Evolutionary conservation across 1,140 invertebrate genomes (phyloP).

Genomic region (Leptoteleia sp.): DNA sequence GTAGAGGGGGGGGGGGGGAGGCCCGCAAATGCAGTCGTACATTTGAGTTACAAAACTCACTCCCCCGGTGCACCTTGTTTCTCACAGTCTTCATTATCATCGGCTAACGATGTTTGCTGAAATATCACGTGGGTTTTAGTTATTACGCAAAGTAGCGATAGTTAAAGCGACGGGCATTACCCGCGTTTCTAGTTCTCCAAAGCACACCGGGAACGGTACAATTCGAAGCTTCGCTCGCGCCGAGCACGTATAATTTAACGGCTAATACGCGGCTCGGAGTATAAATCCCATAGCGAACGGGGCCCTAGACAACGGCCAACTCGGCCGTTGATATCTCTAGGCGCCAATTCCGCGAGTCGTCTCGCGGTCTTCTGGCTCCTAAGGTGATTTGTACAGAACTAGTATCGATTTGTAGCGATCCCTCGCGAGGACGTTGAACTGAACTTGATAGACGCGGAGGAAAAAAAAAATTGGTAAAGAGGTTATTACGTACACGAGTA

Average conservation of each 20-base stretch:
- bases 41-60: constrained; percentile 26
- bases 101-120: constrained; percentile 52
- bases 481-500: too few relatives aligned
- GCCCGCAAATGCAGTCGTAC: constrained; percentile 11
- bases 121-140: constrained; percentile 47
- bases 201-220: constrained; percentile 60
- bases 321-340: constrained; percentile 56
- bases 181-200: constrained; percentile 58
- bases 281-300: constrained; percentile 60
- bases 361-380: constrained; percentile 51
- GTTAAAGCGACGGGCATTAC: constrained; percentile 42
- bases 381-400: constrained; percentile 62
- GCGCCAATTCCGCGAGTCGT: constrained; percentile 56
- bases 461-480: background rate
- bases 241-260: constrained; percentile 59
- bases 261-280: constrained; percentile 60
- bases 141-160: constrained; percentile 58
- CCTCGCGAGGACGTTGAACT: constrained; percentile 48
- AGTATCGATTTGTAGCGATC: constrained; percentile 62
- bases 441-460: constrained; percentile 9
- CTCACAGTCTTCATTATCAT: constrained; percentile 55
- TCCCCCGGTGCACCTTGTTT: constrained; percentile 30
- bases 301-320: constrained; percentile 48
- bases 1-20: too few relatives aligned
- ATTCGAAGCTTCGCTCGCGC: constrained; percentile 57